phyloP scores from a whole-genome alignment of 1,140 invertebrate species.

The Eueides isabella region DNA sequence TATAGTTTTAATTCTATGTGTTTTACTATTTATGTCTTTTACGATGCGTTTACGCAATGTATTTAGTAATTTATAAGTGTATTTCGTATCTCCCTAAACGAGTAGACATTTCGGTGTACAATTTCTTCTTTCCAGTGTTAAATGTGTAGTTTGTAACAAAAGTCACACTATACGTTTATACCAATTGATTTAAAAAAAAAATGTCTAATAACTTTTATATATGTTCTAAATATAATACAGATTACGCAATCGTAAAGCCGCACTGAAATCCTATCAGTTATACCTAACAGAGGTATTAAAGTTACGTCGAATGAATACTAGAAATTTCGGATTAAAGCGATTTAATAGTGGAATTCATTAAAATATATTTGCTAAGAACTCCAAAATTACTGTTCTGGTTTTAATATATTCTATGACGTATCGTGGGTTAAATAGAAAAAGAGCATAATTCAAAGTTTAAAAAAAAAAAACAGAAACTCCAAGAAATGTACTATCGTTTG shows the following conservation, averaged over 20 bases:
- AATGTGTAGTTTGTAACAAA: slow-evolving; percentile 30
- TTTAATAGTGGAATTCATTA: not conserved
- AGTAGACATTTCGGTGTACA: slow-evolving; percentile 45
- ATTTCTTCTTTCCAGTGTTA: slow-evolving; percentile 39
- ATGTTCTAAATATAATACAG: not conserved
- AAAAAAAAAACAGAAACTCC: too few relatives aligned
- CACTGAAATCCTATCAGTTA: not conserved
- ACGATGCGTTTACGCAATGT: slow-evolving; percentile 13
- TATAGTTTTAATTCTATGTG: slow-evolving; percentile 39
- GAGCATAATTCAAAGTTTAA: too few relatives aligned
- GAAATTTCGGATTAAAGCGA: not conserved
- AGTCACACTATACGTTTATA: slow-evolving; percentile 13
- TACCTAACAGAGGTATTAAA: not conserved
- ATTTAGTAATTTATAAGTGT: slow-evolving; percentile 35
- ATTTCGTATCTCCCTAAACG: slow-evolving; percentile 35
- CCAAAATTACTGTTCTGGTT: slow-evolving; percentile 5
- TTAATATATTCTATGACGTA: not conserved
- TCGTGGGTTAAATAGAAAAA: not conserved
- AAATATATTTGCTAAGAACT: not conserved
- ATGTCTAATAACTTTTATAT: not conserved
- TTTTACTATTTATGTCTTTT: slow-evolving; percentile 18
- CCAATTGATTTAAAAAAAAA: not conserved
- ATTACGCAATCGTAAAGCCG: not conserved
- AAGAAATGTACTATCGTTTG: too few relatives aligned
- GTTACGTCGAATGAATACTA: not conserved